Evolutionary conservation across 2,888 invertebrate genomes (phyloP).

Genomic region (Periphyllus acericola): DNA sequence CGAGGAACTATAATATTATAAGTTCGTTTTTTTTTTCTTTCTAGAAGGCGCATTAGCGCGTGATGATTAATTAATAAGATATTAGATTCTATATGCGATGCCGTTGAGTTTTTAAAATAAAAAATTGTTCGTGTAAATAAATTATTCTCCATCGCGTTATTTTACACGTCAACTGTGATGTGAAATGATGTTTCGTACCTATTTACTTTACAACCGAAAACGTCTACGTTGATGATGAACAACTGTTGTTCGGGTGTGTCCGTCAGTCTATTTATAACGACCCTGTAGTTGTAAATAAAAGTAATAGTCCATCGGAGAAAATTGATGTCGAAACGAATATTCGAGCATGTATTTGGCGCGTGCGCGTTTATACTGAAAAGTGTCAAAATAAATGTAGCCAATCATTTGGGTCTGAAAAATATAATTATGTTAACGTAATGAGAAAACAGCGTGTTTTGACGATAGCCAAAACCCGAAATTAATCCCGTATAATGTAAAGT

Average conservation of each 20-base stretch:
- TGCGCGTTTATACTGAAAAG: neutral
- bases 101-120: no score
- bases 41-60: no score
- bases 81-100: no score
- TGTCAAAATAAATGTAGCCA: neutral
- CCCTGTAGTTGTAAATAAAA: neutral
- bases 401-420: neutral
- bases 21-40: no score
- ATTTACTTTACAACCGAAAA: neutral
- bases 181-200: neutral
- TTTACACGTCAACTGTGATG: neutral
- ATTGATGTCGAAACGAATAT: neutral
- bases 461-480: neutral
- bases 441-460: neutral
- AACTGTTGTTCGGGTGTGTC: conserved; percentile 3
- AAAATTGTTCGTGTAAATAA: neutral
- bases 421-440: neutral
- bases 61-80: no score
- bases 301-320: no score
- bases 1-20: no score
- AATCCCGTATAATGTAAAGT: neutral
- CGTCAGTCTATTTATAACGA: conserved; percentile 15
- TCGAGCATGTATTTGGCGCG: neutral
- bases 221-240: neutral
- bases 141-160: neutral